phyloP scores from a whole-genome alignment of 2,113 vertebrate genomes.

The Sarotherodon lohbergeri region DNA sequence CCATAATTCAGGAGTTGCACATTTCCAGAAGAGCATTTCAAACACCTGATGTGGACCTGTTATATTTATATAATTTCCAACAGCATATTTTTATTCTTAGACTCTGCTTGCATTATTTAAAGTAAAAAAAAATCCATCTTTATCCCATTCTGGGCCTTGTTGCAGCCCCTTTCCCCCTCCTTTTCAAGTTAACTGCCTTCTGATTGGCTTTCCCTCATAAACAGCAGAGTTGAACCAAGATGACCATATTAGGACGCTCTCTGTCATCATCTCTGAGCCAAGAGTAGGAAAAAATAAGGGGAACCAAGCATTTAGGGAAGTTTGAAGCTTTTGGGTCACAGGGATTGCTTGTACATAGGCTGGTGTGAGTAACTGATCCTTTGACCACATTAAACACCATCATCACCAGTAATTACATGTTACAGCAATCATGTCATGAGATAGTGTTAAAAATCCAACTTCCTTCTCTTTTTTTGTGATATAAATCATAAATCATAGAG shows the following conservation, averaged over 20 bases:
- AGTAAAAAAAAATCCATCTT: neutral
- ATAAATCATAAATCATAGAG: neutral
- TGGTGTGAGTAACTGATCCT: neutral
- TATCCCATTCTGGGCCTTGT: neutral
- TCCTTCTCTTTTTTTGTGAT: neutral
- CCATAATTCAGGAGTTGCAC: neutral
- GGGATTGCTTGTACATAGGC: neutral
- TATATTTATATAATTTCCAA: neutral
- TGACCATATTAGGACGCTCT: neutral
- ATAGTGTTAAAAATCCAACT: neutral
- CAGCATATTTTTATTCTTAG: neutral
- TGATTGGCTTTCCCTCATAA: neutral
- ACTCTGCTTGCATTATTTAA: neutral
- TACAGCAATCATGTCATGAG: neutral
- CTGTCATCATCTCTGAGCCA: neutral
- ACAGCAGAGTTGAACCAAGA: neutral
- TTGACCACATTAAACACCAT: neutral
- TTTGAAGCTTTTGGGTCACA: neutral
- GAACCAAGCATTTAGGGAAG: neutral
- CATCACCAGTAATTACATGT: no score
- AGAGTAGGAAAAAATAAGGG: neutral
- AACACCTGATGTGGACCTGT: neutral
- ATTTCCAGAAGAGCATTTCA: conserved; percentile 12
- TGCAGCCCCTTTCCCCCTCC: neutral
- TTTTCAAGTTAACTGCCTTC: neutral